Evolutionary conservation across 2,113 vertebrate genomes (phyloP).

Genomic region (Leuciscus idus): DNA sequence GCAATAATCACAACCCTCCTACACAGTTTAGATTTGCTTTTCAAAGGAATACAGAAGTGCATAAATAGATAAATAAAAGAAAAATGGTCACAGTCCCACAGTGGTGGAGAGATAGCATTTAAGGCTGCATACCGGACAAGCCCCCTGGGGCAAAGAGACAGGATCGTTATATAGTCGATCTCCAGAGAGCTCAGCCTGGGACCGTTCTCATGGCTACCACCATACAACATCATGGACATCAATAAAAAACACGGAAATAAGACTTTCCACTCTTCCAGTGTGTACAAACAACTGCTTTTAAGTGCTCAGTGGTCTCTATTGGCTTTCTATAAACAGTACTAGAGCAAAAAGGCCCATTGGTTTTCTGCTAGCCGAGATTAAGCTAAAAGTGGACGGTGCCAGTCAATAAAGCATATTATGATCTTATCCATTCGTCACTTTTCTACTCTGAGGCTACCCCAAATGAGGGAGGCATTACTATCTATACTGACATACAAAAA

Average conservation of each 20-base stretch:
- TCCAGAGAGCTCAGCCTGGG: slow-evolving; percentile 54
- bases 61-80: slow-evolving; percentile 53
- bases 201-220: slow-evolving; percentile 59
- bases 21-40: slow-evolving; percentile 27
- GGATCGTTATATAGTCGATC: slow-evolving; percentile 51
- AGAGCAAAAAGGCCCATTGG: neutral
- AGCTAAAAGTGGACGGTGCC: slow-evolving; percentile 22
- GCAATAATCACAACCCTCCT: slow-evolving; percentile 2
- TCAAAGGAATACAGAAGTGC: slow-evolving; percentile 43
- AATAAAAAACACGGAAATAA: slow-evolving; percentile 28
- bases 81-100: slow-evolving; percentile 50
- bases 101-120: slow-evolving; percentile 50
- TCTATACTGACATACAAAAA: slow-evolving; percentile 55
- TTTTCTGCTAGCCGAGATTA: slow-evolving; percentile 15
- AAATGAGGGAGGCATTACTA: slow-evolving; percentile 59
- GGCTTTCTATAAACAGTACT: slow-evolving; percentile 14
- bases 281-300: slow-evolving; percentile 19
- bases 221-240: slow-evolving; percentile 30
- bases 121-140: slow-evolving; percentile 59
- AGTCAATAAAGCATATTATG: slow-evolving; percentile 9
- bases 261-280: neutral
- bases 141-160: slow-evolving; percentile 54
- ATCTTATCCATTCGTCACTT: slow-evolving; percentile 31
- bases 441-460: slow-evolving; percentile 24
- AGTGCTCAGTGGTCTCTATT: neutral